A percentile compares a stretch with the other conserved stretches of the same genome.
phyloP scores from a whole-genome alignment of 2,888 invertebrate species.

The Macaria notata region DNA sequence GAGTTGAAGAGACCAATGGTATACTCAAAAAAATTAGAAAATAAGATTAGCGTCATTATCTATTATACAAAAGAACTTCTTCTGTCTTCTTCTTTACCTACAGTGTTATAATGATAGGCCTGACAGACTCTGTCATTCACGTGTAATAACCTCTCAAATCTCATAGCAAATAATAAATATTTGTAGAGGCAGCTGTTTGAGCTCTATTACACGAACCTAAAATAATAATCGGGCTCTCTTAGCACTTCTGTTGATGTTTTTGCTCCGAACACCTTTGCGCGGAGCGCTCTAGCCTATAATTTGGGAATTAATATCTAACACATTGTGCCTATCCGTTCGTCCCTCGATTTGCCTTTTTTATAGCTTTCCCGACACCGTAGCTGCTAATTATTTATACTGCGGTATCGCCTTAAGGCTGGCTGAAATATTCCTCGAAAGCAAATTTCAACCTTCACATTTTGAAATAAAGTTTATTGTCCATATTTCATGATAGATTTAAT shows the following conservation, averaged over 20 bases:
- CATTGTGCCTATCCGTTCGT: constrained; percentile 75
- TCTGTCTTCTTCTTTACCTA: no score
- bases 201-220: constrained; percentile 66
- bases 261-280: constrained; percentile 69
- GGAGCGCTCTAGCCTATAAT: constrained; percentile 68
- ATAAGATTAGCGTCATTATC: no score
- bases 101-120: constrained; percentile 27
- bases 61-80: no score
- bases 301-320: constrained; percentile 80
- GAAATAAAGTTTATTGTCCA: constrained; percentile 35
- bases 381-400: constrained; percentile 67
- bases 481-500: constrained; percentile 36
- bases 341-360: constrained; percentile 73
- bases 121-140: constrained; percentile 20
- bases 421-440: constrained; percentile 34
- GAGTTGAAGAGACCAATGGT: no score
- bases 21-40: no score
- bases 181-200: constrained; percentile 77
- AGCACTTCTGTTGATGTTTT: constrained; percentile 78
- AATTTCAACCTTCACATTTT: constrained; percentile 40
- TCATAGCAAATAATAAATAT: constrained; percentile 71
- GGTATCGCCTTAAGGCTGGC: constrained; percentile 57
- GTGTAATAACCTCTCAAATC: constrained; percentile 39
- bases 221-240: constrained; percentile 75
- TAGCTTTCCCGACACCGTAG: constrained; percentile 69